Conservation (phyloP, 2,113 vertebrate species). For the Thamnaconus septentrionalis region DNA sequence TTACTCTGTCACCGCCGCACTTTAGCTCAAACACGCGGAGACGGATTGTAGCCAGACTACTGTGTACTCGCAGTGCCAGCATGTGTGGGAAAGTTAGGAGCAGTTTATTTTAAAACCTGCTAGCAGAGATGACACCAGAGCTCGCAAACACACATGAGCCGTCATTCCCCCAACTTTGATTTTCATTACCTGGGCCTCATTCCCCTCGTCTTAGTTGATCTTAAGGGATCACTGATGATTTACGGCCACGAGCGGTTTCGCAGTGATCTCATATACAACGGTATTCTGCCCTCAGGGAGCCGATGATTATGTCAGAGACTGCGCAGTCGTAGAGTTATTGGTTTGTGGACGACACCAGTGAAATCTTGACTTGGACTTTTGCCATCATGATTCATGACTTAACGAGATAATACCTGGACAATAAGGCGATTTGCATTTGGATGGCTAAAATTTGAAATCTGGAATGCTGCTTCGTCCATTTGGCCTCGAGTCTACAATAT, state of each 20-base stretch:
- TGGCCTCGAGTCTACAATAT: too few species aligned
- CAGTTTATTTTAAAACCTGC: slow-evolving; percentile 34
- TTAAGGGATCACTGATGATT: background rate
- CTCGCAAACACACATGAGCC: background rate
- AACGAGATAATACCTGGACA: too few species aligned
- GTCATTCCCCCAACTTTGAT: slow-evolving; percentile 19
- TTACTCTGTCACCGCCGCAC: slow-evolving; percentile 14
- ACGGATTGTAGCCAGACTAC: slow-evolving; percentile 26
- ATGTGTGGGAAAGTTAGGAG: slow-evolving; percentile 7
- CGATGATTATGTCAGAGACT: too few species aligned
- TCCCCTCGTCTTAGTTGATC: too few species aligned
- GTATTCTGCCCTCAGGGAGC: background rate
- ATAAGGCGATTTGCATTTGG: too few species aligned
- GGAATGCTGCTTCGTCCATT: too few species aligned
- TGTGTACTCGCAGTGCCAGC: slow-evolving; percentile 20
- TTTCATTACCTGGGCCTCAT: slow-evolving; percentile 1
- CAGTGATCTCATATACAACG: too few species aligned
- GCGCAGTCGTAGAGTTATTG: too few species aligned
- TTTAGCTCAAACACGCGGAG: slow-evolving; percentile 26
- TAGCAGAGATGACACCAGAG: slow-evolving; percentile 25
- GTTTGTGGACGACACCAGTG: too few species aligned
- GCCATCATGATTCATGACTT: too few species aligned
- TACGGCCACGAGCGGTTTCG: background rate
- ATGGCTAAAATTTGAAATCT: too few species aligned
- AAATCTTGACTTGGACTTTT: too few species aligned